Evolutionary conservation across 2,113 vertebrate species (phyloP), one percentile per base, ranked within the genome.

Genomic region (Semicossyphus pulcher): DNA sequence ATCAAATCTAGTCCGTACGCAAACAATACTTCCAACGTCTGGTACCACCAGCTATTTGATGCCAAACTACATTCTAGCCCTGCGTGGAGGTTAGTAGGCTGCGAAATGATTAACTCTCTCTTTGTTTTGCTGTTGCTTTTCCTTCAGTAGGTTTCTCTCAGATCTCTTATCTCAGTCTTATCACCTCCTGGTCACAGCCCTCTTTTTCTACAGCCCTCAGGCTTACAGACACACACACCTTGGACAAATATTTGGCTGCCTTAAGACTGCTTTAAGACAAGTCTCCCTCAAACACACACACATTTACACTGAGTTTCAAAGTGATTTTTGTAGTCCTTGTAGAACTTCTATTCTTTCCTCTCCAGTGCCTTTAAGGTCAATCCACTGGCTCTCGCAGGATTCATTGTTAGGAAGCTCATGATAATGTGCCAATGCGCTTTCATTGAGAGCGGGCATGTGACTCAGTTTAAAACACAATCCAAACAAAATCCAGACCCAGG

Each of bases 91-190:
- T 86, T 77, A 85, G 83, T 72, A 73, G 72, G 79, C 83, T 87
- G 84, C 86, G 80, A 86, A 89, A 91, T 92, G 81, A 92, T 92
- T 92, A 92, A 92, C 91, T 83, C 86, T 73, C 78, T 62, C 86
- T 91, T 90, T 90, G 86, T 92, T 80, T 86, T 58, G 74, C 81
- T 70, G 65, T 85, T 85, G 78, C 86, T 80, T 90, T 89, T 89
- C 85, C 81, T 77, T 71, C 71, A 72, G 73, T 16, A 76, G 54
- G 74, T 89, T 89, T 89, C 76, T 90, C 66, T 90, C 51, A 91
- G 88, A 86, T 91, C 81, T 86, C 87, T 91, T 90, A 91, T 93
- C 89, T 80, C 14, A 66, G 53, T 81, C 89, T 91, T 92, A 92
- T 92, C 89, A 88, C 78, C 58, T 80, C 76, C 63, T 15, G 47